Evolutionary conservation across 2,797 vertebrate species (phyloP).

Genomic region (Avahi laniger): DNA sequence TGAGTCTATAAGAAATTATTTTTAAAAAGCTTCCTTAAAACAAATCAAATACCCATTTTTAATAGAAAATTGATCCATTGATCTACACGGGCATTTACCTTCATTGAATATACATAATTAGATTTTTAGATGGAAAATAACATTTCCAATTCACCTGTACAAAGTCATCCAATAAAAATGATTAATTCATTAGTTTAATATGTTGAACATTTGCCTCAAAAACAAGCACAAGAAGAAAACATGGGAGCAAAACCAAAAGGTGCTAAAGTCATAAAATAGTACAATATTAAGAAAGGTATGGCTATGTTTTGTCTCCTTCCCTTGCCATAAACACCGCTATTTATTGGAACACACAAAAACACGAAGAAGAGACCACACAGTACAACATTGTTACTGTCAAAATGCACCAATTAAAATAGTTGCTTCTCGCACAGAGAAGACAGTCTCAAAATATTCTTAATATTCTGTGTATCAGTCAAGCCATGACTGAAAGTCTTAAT

Average conservation of each 20-base stretch:
- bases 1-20: neutral
- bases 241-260: neutral
- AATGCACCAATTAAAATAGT: neutral
- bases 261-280: neutral
- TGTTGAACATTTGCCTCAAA: neutral
- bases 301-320: neutral
- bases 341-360: neutral
- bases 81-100: neutral
- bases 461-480: neutral
- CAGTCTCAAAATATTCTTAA: neutral
- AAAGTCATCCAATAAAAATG: neutral
- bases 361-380: accelerated
- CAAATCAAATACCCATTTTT: neutral
- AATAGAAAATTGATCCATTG: neutral
- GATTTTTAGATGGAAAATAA: neutral
- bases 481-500: neutral
- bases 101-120: neutral
- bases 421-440: neutral
- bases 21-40: neutral
- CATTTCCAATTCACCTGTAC: neutral
- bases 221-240: neutral
- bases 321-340: neutral
- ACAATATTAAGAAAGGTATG: neutral
- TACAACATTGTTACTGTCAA: neutral
- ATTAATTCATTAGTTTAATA: neutral